Percentiles rank a stretch among this genome's conserved stretches.
phyloP scores from a whole-genome alignment of 2,797 vertebrate species.

The Chelmon rostratus region DNA sequence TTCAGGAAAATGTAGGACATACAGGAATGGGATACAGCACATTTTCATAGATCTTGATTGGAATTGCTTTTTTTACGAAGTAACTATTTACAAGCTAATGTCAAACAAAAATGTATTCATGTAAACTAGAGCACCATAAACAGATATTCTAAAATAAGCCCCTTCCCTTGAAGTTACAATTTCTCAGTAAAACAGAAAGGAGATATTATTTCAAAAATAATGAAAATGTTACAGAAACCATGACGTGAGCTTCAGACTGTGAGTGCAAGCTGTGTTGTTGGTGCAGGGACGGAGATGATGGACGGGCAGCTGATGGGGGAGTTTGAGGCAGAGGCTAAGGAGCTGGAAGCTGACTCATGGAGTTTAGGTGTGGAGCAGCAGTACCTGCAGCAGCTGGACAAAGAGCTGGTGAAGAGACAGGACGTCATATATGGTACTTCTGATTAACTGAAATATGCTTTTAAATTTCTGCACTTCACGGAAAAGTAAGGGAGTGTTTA shows the following conservation, averaged over 20 bases:
- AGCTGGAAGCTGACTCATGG: slow-evolving; percentile 97
- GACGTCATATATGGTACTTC: slow-evolving; percentile 95
- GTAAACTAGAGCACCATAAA: too few relatives aligned
- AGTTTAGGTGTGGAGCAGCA: slow-evolving; percentile 92
- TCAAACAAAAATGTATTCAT: too few relatives aligned
- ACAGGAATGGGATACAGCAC: not conserved
- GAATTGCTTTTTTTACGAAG: too few relatives aligned
- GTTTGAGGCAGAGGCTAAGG: slow-evolving; percentile 92
- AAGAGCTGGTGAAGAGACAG: slow-evolving; percentile 94
- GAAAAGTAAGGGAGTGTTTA: not conserved
- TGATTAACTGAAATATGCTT: not conserved
- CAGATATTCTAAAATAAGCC: too few relatives aligned
- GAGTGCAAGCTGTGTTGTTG: slow-evolving; percentile 31
- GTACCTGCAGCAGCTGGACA: slow-evolving; percentile 91
- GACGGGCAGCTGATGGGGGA: slow-evolving; percentile 97
- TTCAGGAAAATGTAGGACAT: not conserved
- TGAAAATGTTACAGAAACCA: not conserved
- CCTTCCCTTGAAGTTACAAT: not conserved
- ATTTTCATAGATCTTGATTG: not conserved
- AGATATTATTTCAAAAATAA: not conserved
- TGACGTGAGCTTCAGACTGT: not conserved
- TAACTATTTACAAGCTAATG: too few relatives aligned
- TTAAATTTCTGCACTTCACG: not conserved
- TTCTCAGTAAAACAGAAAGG: not conserved
- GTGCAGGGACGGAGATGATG: slow-evolving; percentile 95